Evolutionary conservation across 2,888 invertebrate genomes (phyloP), one percentile per base, ranked within the genome.

Genomic region (Gari tellinella): DNA sequence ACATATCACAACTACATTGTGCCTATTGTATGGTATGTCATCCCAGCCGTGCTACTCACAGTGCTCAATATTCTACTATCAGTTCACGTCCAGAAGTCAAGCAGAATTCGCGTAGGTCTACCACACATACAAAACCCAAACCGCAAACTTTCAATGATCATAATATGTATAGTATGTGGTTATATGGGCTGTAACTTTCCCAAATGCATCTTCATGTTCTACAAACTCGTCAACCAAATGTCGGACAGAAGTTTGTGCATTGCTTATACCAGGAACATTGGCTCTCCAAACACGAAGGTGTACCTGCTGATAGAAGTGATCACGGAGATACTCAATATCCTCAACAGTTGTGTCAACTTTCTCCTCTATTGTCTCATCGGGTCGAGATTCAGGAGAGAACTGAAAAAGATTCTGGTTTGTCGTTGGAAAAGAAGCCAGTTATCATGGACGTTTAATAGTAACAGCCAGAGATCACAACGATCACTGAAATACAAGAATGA

Each of bases 151-250:
- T 74, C 81, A 8, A 17, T 80, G 14, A 73, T 85, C 46, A 80
- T 85, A 45, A 78, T 85, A n/a, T 55, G 80, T 21, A 76, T 83
- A 2, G 70, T 85, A 2, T 61, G 72, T 12, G 70, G 80, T 8
- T 85, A 83, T 66, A 79, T 85, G 55, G 43, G 76, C 14, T 82
- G 83, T 49, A 80, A 85, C 53, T 73, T 85, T 23, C 85, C 85
- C 12, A 74, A 78, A 45, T 83, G 83, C 21, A 66, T 80, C 25
- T 56, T 83, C 37, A 78, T 79, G 38, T 64, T 80, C 40, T 81
- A 83, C 52, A 77, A 73, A 19, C 52, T 83, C 38, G 62, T 81
- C n/a, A 68, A 67, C 23, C 64, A 81, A n/a, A 57, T 63, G 17
- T 67, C 66, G 21, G 70, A 73, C 45, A 62, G 72, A 41, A 49